Conservation (phyloP, 2,113 vertebrate genomes). For the Meles meles region DNA sequence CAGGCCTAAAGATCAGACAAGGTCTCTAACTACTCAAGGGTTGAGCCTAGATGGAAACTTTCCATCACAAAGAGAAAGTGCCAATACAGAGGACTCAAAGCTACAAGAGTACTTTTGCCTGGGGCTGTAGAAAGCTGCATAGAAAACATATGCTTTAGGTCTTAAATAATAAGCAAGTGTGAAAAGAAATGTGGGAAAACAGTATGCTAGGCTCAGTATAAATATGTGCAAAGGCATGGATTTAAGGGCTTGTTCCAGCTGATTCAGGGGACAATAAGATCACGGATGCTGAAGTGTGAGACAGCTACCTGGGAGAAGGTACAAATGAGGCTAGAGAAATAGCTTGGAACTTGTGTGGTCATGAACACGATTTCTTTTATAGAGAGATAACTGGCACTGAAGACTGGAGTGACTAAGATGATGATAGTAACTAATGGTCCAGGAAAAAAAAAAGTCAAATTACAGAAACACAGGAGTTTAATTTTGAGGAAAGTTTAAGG, state of each 20-base stretch:
- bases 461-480: background rate
- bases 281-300: background rate
- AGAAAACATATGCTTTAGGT: background rate
- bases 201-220: background rate
- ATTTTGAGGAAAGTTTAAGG: background rate
- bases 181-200: background rate
- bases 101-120: background rate
- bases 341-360: background rate
- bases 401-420: background rate
- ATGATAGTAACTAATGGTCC: background rate
- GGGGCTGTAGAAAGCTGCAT: background rate
- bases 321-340: background rate
- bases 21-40: background rate
- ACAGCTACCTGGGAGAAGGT: background rate
- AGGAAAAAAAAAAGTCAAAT: background rate
- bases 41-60: background rate
- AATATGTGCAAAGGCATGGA: background rate
- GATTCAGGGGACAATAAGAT: background rate
- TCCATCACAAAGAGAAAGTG: background rate
- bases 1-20: background rate
- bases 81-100: background rate
- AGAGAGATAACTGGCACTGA: background rate
- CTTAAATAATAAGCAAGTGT: background rate
- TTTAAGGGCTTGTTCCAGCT: background rate
- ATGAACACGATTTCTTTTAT: background rate